Evolutionary conservation across 2,888 invertebrate genomes (phyloP).

Genomic region (Neocrepidodera transversa): DNA sequence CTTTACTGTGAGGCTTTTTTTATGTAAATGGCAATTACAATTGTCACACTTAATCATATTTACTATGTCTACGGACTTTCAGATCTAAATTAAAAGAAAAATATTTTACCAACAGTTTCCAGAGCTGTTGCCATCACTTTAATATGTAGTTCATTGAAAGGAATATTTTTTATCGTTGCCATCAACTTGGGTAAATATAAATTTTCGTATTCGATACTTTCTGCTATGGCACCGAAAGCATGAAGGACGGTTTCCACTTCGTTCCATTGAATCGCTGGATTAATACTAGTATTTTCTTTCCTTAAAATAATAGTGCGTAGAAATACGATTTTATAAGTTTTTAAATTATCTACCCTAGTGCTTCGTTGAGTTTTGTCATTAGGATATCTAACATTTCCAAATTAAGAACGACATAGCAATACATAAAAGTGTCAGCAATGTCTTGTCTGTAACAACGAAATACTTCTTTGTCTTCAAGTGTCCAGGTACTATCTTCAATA

Average conservation of each 20-base stretch:
- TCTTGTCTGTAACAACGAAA: conserved; percentile 72
- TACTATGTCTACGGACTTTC: not conserved
- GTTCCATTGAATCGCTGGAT: conserved; percentile 62
- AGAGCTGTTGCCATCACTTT: conserved; percentile 75
- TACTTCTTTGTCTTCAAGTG: conserved; percentile 82
- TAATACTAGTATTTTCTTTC: conserved; percentile 50
- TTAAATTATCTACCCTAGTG: conserved; percentile 54
- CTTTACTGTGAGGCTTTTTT: no score
- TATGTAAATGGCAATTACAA: not conserved
- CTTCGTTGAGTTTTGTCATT: conserved; percentile 68
- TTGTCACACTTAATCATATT: no score
- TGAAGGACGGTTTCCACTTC: conserved; percentile 72
- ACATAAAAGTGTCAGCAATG: conserved; percentile 66
- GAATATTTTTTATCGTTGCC: conserved; percentile 68
- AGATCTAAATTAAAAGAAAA: not conserved
- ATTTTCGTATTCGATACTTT: conserved; percentile 66
- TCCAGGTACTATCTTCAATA: conserved; percentile 64
- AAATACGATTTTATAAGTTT: not conserved
- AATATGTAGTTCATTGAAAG: conserved; percentile 67
- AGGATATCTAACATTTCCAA: conserved; percentile 76
- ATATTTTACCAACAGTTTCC: conserved; percentile 71
- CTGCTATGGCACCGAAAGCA: conserved; percentile 70
- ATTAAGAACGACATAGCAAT: conserved; percentile 84
- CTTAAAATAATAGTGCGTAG: not conserved
- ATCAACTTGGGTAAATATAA: conserved; percentile 68